A percentile compares a stretch with the other conserved stretches of the same genome.
These are phyloP conservation scores for Neomicropteryx cornuta DNA, from an alignment of 1,140 invertebrate species.

Conservation along the genomic window DNA sequence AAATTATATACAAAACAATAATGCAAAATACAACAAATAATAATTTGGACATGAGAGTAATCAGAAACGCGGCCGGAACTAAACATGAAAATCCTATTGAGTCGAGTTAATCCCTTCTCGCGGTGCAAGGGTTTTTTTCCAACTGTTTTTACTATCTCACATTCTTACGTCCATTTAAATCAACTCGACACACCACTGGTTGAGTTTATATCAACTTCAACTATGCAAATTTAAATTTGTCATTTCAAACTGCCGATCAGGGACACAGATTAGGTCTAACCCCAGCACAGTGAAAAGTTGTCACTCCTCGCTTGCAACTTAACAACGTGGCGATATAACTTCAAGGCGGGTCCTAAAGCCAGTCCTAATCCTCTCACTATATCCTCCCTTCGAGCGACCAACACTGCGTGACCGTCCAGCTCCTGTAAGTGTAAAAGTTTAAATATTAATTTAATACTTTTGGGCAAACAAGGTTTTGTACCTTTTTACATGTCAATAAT, in stretches of 20 bases:
- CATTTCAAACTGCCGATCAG: background rate
- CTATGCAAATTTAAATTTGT: slow-evolving; percentile 2
- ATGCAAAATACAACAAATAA: too few species aligned
- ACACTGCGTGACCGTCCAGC: slow-evolving; percentile 74
- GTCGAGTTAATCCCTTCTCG: too few species aligned
- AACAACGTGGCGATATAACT: slow-evolving; percentile 70
- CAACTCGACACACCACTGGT: slow-evolving; percentile 9
- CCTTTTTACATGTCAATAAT: too few species aligned
- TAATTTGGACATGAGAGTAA: too few species aligned
- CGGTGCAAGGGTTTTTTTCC: too few species aligned
- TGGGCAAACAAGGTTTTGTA: too few species aligned
- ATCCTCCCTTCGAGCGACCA: slow-evolving; percentile 69
- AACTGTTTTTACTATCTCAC: too few species aligned
- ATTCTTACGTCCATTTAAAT: background rate
- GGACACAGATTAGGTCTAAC: slow-evolving; percentile 14
- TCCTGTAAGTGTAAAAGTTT: slow-evolving; percentile 49
- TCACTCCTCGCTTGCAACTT: slow-evolving; percentile 57
- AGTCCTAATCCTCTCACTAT: slow-evolving; percentile 67
- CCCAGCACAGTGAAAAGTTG: slow-evolving; percentile 57
- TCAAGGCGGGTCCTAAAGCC: slow-evolving; percentile 75
- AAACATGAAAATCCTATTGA: too few species aligned
- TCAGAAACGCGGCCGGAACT: too few species aligned
- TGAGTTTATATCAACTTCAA: slow-evolving; percentile 3
- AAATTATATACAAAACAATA: too few species aligned
- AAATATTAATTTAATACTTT: slow-evolving; percentile 2